These are phyloP conservation scores for Drosophila melanica DNA, from an alignment of 1,140 invertebrate genomes.

Conservation along the genomic window DNA sequence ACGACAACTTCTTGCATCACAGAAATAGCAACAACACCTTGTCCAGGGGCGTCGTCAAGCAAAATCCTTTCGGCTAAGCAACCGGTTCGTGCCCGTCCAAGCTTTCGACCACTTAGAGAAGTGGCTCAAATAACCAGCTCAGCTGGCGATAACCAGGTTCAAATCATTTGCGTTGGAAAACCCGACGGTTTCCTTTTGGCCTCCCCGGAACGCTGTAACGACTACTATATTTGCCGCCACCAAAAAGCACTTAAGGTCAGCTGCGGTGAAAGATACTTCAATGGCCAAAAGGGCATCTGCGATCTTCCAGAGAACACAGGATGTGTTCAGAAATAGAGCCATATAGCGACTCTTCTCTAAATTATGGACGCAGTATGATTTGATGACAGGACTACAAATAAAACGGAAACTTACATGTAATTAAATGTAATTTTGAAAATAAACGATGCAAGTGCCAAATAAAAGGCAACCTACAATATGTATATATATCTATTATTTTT, in stretches of 20 bases:
- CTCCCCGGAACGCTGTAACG: constrained; percentile 64
- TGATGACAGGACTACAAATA: constrained; percentile 10
- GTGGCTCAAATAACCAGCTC: constrained; percentile 13
- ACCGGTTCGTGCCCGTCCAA: constrained; percentile 27
- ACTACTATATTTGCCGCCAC: constrained; percentile 70
- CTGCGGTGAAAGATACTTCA: constrained; percentile 70
- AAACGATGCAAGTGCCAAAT: constrained; percentile 44
- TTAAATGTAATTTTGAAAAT: constrained; percentile 22
- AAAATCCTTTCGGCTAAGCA: not conserved
- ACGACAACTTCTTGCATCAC: constrained; percentile 3
- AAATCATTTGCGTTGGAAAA: constrained; percentile 50
- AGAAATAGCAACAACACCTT: not conserved
- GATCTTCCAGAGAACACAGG: constrained; percentile 71
- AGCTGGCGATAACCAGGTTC: constrained; percentile 20
- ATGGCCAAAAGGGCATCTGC: constrained; percentile 66
- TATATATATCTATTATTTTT: not conserved
- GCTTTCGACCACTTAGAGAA: constrained; percentile 36
- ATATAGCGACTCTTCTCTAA: not conserved
- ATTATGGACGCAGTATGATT: not conserved
- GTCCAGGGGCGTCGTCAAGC: not conserved
- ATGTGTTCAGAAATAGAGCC: constrained; percentile 1
- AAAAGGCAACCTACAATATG: constrained; percentile 30
- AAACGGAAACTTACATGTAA: not conserved
- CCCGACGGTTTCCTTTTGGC: constrained; percentile 66
- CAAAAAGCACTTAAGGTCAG: constrained; percentile 53